phyloP scores from a whole-genome alignment of 2,888 invertebrate genomes.

The Rhagophthalmus giganteus region DNA sequence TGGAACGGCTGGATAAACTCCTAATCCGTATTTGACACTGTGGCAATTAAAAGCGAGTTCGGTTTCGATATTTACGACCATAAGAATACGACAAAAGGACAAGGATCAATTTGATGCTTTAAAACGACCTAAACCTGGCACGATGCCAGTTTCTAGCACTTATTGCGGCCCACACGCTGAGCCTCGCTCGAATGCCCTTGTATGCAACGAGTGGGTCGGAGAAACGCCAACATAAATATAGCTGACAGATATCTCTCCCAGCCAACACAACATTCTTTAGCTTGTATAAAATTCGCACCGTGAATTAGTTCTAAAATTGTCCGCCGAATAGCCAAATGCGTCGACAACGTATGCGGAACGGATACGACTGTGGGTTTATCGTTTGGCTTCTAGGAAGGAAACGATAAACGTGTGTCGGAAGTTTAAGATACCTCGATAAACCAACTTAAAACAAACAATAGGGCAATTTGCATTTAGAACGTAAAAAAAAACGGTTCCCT shows the following conservation, averaged over 20 bases:
- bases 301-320: constrained; percentile 16
- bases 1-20: too few relatives aligned
- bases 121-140: constrained; percentile 26
- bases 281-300: constrained; percentile 28
- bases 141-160: constrained; percentile 28
- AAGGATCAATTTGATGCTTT: constrained; percentile 22
- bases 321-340: constrained; percentile 21
- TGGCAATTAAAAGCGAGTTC: too few relatives aligned
- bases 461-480: constrained; percentile 4
- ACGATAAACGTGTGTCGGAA: constrained; percentile 35
- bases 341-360: constrained; percentile 24
- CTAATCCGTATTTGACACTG: too few relatives aligned
- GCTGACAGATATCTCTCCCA: constrained; percentile 40
- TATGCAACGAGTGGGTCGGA: constrained; percentile 43
- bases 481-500: not conserved
- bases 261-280: constrained; percentile 39
- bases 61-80: too few relatives aligned
- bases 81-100: too few relatives aligned
- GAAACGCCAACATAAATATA: constrained; percentile 43
- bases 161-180: constrained; percentile 38
- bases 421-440: constrained; percentile 30
- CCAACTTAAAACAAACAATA: constrained; percentile 22
- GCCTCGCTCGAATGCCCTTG: constrained; percentile 39
- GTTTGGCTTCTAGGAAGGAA: constrained; percentile 28
- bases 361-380: constrained; percentile 32